Evolutionary conservation across 2,888 invertebrate genomes (phyloP), one percentile per base, ranked within the genome.

Genomic region (Cheilosia soror): DNA sequence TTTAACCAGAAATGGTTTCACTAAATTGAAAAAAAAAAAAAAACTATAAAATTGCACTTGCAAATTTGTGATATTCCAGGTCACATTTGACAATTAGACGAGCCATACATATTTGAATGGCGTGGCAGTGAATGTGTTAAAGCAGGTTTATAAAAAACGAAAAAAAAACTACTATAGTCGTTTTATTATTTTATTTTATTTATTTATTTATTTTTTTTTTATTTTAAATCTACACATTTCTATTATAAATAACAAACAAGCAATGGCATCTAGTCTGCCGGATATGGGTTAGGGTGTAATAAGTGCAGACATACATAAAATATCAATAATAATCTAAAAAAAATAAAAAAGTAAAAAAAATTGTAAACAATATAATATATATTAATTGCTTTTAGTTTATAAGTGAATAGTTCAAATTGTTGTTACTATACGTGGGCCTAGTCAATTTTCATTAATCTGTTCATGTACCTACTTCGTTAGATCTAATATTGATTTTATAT

Each of bases 401-500:
- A 72, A 60, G 63, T 20, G 15, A 68, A 63, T 66, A 83, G 72
- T 68, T 79, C 60, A 79, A 68, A 83, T 73, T 77, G 60, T 62
- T 71, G 47, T 79, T 77, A 51, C 9, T 65, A 31, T 55, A 66
- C 29, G 65, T 72, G 57, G 51, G 66, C 31, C 68, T 79, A 83
- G 79, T 79, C 69, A 82, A 78, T 77, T 82, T 60, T 55, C 66
- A 47, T 78, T 78, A n/a, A 66, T 76, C 51, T 44, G 33, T 71
- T 78, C 31, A 33, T 78, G 29, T 78, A 44, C 9, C 33, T 33
- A 33, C 20, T 75, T 15, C 49, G 47, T 57, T 69, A 2, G 5
- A 13, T 53, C 27, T 25, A 9, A 29, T n/a, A n/a, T 53, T 66
- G n/a, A 9, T 15, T 68, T 31, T 49, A 5, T 33, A 6, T 37